A percentile compares a stretch with the other conserved stretches of the same genome.
These are phyloP conservation scores for Lymantria dispar DNA, from an alignment of 2,888 invertebrate species.

Conservation along the genomic window DNA sequence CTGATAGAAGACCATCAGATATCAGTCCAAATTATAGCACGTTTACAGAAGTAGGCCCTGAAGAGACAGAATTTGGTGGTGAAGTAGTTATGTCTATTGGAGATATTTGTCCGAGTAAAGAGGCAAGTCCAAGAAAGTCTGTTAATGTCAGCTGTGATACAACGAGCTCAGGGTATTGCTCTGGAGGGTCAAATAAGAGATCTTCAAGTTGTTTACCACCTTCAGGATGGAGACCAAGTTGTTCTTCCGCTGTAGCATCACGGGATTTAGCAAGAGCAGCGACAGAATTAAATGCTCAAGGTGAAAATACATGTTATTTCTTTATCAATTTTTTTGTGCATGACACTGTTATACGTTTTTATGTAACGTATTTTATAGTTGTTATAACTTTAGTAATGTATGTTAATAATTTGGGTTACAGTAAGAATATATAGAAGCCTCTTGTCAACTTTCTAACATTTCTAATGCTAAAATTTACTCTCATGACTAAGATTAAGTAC, in stretches of 20 bases:
- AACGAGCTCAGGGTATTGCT: conserved; percentile 76
- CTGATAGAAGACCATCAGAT: conserved; percentile 72
- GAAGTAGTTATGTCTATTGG: conserved; percentile 69
- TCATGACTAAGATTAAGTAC: no score
- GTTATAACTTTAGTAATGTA: no score
- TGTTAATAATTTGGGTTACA: no score
- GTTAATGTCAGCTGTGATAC: conserved; percentile 78
- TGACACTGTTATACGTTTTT: no score
- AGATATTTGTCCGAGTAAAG: conserved; percentile 73
- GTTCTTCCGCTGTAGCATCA: conserved; percentile 82
- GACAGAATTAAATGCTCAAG: conserved; percentile 87
- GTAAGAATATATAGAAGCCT: no score
- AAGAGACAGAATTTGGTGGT: conserved; percentile 68
- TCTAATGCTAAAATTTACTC: no score
- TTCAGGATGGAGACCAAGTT: conserved; percentile 82
- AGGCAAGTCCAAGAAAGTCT: conserved; percentile 76
- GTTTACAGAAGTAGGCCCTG: conserved; percentile 75
- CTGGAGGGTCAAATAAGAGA: conserved; percentile 75
- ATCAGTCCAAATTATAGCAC: conserved; percentile 78
- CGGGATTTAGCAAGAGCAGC: conserved; percentile 84
- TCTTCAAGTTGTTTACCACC: conserved; percentile 76
- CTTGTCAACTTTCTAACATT: no score
- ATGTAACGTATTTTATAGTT: no score
- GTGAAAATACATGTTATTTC: conserved; percentile 76
- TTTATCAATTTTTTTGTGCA: no score